Percentiles rank a stretch among this genome's conserved stretches.
Conservation (phyloP, 1,140 invertebrate genomes). For the Phocides pigmalion region DNA sequence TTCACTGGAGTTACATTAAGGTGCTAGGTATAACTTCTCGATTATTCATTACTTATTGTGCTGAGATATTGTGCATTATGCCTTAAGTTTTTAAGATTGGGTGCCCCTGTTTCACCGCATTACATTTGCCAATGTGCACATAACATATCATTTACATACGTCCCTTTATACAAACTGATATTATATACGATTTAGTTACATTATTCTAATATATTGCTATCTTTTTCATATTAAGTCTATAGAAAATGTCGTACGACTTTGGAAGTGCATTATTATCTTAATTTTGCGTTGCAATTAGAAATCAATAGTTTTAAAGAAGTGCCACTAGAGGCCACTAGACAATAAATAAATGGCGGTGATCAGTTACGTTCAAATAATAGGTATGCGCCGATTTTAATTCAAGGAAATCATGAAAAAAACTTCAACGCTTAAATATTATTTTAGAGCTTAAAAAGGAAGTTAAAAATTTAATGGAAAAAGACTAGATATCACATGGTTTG, state of each 20-base stretch:
- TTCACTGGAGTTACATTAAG: constrained; percentile 66
- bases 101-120: constrained; percentile 68
- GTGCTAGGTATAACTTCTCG: constrained; percentile 67
- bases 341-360: constrained; percentile 25
- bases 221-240: constrained; percentile 82
- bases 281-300: constrained; percentile 31
- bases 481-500: constrained; percentile 83
- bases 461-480: constrained; percentile 51
- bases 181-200: constrained; percentile 75
- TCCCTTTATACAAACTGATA: constrained; percentile 80
- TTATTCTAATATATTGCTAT: constrained; percentile 83
- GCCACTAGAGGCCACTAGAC: constrained; percentile 28
- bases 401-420: constrained; percentile 17
- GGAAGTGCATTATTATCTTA: constrained; percentile 53
- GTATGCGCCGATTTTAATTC: constrained; percentile 20
- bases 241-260: constrained; percentile 72
- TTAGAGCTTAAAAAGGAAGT: constrained; percentile 28
- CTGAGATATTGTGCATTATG: constrained; percentile 79
- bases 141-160: constrained; percentile 67
- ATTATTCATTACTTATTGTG: constrained; percentile 74
- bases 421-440: constrained; percentile 13
- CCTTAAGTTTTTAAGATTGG: constrained; percentile 68
- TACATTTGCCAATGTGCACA: constrained; percentile 73
- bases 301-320: constrained; percentile 28
- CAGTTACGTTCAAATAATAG: constrained; percentile 22